Base-by-base conservation (phyloP, 2,797 vertebrate genomes). In the Borostomias antarcticus region DNA sequence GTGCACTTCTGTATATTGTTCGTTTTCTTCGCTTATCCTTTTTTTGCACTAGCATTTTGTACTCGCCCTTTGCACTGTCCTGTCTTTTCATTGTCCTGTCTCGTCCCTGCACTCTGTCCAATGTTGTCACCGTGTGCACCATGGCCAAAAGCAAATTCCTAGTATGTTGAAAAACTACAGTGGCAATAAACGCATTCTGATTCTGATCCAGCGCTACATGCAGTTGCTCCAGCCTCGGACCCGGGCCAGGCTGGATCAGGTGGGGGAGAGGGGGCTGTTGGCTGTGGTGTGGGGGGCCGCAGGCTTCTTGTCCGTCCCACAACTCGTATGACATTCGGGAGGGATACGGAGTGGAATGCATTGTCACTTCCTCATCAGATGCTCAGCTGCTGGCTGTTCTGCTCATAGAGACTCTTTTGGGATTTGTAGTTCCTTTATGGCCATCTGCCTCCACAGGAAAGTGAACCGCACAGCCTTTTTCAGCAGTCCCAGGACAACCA, bases 391-490 rank as follows among this genome's bases (percentile, higher is more conserved):
- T 40, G 1, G 43, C 7, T 0, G 1, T 74, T 0, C 10, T 66
- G 4, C 8, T 70, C 1, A n/a, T 56, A 19, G 21, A 70, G 45
- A 70, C 68, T 8, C 4, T 66, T 21, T 3, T 66, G 32, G 68
- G 72, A 4, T 74, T 70, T 58, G 51, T 66, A 6, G 21, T 74
- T 23, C 72, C 72, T 1, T 74, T 56, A 52, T 66, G 1, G 35
- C 35, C 3, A 13, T 33, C 40, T n/a, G 3, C 23, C 52, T 70
- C 29, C 50, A 40, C 4, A 52, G 21, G 53, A 62, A 58, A 28
- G 26, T 74, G 7, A 66, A 40, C 8, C 43, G 62, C 10, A 62
- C 37, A 13, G 11, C 11, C 4, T 51, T 52, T 26, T 45, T 8
- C 28, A 62, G 4, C 3, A 66, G 5, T 21, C 37, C 51, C 17